Percentiles rank a stretch among this genome's conserved stretches.
phyloP scores from a whole-genome alignment of 2,888 invertebrate genomes.

The Antitype chi region DNA sequence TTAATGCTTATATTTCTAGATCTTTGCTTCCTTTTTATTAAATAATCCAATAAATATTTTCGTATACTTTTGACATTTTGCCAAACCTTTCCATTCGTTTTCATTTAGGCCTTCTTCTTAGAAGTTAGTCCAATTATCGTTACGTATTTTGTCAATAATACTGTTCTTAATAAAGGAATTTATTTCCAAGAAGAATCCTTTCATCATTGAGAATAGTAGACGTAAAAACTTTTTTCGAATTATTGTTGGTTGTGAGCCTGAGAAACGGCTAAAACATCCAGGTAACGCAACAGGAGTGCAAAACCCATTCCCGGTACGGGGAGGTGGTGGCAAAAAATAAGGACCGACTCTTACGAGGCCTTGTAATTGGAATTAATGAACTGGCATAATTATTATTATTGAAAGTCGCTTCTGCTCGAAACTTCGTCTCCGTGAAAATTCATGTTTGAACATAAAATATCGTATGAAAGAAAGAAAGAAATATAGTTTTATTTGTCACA shows the following conservation, averaged over 20 bases:
- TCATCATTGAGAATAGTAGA: neutral
- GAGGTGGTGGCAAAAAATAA: too few species aligned
- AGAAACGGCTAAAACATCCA: too few species aligned
- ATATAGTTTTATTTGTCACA: too few species aligned
- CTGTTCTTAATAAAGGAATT: neutral
- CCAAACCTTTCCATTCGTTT: conserved; percentile 12
- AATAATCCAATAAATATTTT: conserved; percentile 14
- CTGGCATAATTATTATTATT: neutral
- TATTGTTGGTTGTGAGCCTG: neutral
- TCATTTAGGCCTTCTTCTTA: neutral
- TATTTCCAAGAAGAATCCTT: neutral
- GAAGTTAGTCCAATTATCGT: conserved; percentile 16
- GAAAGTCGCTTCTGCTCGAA: neutral
- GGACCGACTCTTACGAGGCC: too few species aligned
- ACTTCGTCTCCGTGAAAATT: neutral
- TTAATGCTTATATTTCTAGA: neutral
- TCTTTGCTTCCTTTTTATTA: neutral
- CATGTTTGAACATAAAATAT: neutral
- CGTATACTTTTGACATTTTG: conserved; percentile 14
- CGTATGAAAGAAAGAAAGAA: too few species aligned
- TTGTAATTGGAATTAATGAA: too few species aligned
- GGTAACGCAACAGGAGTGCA: too few species aligned
- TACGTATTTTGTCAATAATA: neutral
- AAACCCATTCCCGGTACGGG: too few species aligned
- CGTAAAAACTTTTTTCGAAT: neutral